Percentiles rank a stretch among this genome's conserved stretches.
Evolutionary conservation across 2,797 vertebrate species (phyloP).

Genomic region (Arremon brunneinucha): DNA sequence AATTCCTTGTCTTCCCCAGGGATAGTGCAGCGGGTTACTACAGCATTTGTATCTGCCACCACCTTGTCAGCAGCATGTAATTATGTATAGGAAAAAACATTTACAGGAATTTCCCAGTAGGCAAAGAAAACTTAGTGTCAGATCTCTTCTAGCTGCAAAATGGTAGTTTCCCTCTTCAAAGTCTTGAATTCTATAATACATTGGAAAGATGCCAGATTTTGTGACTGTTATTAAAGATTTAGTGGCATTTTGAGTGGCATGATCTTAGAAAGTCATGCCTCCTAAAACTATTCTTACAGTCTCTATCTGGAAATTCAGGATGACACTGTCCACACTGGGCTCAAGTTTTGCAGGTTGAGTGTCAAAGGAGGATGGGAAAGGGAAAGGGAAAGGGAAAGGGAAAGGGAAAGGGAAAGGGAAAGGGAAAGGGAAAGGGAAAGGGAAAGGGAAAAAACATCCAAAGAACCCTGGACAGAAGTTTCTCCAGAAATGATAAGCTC

Average conservation of each 20-base stretch:
- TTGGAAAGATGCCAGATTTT: not conserved
- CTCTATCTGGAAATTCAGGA: not conserved
- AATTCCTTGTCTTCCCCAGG: not conserved
- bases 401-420: too few species aligned
- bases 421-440: too few species aligned
- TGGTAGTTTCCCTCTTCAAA: not conserved
- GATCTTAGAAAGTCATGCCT: not conserved
- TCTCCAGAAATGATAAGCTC: not conserved
- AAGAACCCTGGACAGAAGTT: not conserved
- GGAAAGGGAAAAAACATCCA: fast-evolving
- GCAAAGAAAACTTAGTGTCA: not conserved
- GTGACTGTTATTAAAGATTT: not conserved
- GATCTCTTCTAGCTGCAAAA: not conserved
- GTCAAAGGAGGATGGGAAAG: not conserved
- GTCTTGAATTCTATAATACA: not conserved
- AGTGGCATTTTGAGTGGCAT: not conserved
- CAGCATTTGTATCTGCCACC: not conserved
- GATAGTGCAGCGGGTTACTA: not conserved
- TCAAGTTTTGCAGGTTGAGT: not conserved
- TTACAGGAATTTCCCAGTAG: not conserved
- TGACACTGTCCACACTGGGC: not conserved
- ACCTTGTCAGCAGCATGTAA: not conserved
- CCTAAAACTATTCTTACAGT: not conserved
- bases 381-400: too few species aligned
- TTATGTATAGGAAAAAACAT: not conserved